Evolutionary conservation across 2,113 vertebrate species (phyloP).

Genomic region (Euleptes europaea): DNA sequence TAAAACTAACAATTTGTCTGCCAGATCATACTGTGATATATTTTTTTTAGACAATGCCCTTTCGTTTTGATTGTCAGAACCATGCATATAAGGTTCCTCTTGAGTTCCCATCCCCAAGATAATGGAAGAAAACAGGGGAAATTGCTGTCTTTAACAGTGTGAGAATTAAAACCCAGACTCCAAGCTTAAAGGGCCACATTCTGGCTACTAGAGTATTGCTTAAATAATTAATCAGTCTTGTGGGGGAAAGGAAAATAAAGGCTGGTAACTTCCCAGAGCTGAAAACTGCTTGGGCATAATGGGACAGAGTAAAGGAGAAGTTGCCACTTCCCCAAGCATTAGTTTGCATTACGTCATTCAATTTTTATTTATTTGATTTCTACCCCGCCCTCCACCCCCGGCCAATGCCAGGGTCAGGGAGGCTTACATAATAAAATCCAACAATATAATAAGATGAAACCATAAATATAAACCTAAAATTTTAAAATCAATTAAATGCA

Average conservation of each 20-base stretch:
- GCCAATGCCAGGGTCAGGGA: too few species aligned
- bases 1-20: constrained; percentile 30
- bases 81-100: background rate
- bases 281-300: background rate
- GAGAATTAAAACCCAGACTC: background rate
- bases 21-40: background rate
- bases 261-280: background rate
- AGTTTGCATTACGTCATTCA: background rate
- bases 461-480: too few species aligned
- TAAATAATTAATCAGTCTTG: background rate
- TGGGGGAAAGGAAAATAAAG: background rate
- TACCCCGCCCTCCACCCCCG: too few species aligned
- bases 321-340: background rate
- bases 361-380: background rate
- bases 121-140: background rate
- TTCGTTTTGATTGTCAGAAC: background rate
- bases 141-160: background rate
- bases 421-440: too few species aligned
- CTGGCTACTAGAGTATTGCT: background rate
- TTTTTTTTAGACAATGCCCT: constrained; percentile 5
- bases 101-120: background rate
- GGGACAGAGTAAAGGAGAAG: background rate
- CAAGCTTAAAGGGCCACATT: background rate
- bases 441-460: too few species aligned
- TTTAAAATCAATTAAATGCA: too few species aligned